These are phyloP conservation scores for Drosophila navojoa DNA, from an alignment of 1,140 invertebrate species.

Conservation along the genomic window DNA sequence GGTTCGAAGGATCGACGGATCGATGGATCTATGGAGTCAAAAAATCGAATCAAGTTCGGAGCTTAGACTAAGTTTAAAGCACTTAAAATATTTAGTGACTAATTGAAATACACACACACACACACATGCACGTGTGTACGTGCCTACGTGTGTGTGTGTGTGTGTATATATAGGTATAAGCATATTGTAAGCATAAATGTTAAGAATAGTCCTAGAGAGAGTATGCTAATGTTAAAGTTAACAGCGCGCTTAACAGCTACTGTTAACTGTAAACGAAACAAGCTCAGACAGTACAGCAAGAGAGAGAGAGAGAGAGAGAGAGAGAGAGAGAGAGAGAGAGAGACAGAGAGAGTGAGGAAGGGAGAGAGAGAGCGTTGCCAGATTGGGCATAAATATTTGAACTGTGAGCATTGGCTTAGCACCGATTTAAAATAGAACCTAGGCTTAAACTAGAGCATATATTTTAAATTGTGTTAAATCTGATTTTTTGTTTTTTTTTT, in stretches of 20 bases:
- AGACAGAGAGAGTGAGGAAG: neutral
- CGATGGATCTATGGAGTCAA: conserved; percentile 1
- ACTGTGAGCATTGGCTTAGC: conserved; percentile 55
- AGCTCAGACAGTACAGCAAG: neutral
- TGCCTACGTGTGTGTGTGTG: conserved; percentile 14
- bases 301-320: neutral
- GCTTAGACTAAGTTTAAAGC: conserved; percentile 77
- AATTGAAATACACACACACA: conserved; percentile 65
- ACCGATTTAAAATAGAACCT: conserved; percentile 70
- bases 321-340: no score
- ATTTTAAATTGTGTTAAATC: conserved; percentile 33
- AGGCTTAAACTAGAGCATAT: conserved; percentile 68
- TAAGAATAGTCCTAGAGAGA: conserved; percentile 51
- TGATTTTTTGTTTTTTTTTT: conserved; percentile 13
- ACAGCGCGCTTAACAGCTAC: neutral
- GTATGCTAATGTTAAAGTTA: conserved; percentile 31
- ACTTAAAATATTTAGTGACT: conserved; percentile 83
- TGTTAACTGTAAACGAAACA: neutral
- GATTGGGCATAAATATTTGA: conserved; percentile 19
- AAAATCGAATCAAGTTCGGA: conserved; percentile 18
- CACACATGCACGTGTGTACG: neutral
- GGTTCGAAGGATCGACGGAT: neutral
- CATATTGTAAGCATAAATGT: conserved; percentile 35
- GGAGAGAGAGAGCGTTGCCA: conserved; percentile 11
- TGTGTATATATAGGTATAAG: conserved; percentile 12